Evolutionary conservation across 2,888 invertebrate species (phyloP), one percentile per base, ranked within the genome.

Genomic region (Endomychus coccineus): DNA sequence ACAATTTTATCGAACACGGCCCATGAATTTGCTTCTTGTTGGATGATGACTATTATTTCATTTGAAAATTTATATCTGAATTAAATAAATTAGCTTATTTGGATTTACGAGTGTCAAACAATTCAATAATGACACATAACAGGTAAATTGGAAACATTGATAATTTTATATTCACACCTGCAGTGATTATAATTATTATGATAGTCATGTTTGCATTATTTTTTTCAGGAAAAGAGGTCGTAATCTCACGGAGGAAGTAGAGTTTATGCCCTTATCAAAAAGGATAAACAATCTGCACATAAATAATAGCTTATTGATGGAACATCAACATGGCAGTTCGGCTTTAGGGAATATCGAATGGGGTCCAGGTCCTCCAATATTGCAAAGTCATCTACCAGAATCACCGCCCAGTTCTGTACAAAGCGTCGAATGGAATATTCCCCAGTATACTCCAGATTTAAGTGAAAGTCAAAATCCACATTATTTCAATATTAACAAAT

Each of bases 271-370:
- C 34, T 67, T 91, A 34, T 89, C 89, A 9, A 91, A 91, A 64
- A 74, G 90, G 56, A 90, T 91, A 52, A 90, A 90, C 62, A 89
- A 89, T 69, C 73, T 91, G 33, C 88, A 89, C 57, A 78, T 88
- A 51, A 83, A 83, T 59, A 75, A 75, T 59, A 73, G 45, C 44
- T 62, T 54, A 60, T 59, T 46, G 50, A 53, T 46, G 45, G 58
- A 54, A 42, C 62, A 40, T 29, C 58, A 66, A 45, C 61, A 64
- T 37, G 58, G 63, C 14, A 14, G 32, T 14, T 16, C 40, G 28
- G 16, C 46, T 29, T 39, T 40, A 35, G 39, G 47, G 14, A 16
- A 44, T 28, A 39, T 50, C 13, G 57, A 60, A 42, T 58, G 61
- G 60, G 60, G 61, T 17, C 59, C 59, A 5, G 61, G 61, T 2